Conservation (phyloP, 2,797 vertebrate species). For the Hippocampus kuda region DNA sequence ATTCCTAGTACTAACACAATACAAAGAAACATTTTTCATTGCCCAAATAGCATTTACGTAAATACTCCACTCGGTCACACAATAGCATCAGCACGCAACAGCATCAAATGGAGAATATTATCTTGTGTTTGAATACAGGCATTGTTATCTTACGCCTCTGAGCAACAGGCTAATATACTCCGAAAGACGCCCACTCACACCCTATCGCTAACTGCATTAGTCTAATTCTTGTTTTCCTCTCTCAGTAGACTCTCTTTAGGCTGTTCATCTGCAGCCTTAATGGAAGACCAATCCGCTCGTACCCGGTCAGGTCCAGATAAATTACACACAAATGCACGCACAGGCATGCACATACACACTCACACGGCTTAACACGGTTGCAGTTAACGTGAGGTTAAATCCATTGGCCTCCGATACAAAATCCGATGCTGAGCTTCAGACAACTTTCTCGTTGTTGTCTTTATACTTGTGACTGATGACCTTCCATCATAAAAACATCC, state of each 20-base stretch:
- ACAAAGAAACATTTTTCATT: too few species aligned
- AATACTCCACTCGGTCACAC: not conserved
- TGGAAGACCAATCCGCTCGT: slow-evolving; percentile 38
- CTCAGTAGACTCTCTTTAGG: slow-evolving; percentile 16
- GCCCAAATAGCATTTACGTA: not conserved
- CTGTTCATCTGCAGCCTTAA: slow-evolving; percentile 53
- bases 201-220: slow-evolving; percentile 39
- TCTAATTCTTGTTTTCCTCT: slow-evolving; percentile 35
- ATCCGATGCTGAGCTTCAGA: slow-evolving; percentile 15
- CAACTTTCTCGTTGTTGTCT: slow-evolving; percentile 1
- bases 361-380: not conserved
- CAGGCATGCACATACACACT: not conserved
- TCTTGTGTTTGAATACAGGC: not conserved
- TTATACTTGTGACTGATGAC: slow-evolving; percentile 17
- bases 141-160: not conserved
- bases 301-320: slow-evolving; percentile 36
- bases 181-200: slow-evolving; percentile 24
- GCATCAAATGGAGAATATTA: not conserved
- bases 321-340: slow-evolving; percentile 16
- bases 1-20: not conserved
- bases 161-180: not conserved
- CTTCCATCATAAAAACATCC: slow-evolving; percentile 36
- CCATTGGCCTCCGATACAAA: slow-evolving; percentile 29
- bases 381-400: slow-evolving; percentile 24
- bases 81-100: not conserved